phyloP scores from a whole-genome alignment of 2,888 invertebrate genomes.

The Biston stratarius region DNA sequence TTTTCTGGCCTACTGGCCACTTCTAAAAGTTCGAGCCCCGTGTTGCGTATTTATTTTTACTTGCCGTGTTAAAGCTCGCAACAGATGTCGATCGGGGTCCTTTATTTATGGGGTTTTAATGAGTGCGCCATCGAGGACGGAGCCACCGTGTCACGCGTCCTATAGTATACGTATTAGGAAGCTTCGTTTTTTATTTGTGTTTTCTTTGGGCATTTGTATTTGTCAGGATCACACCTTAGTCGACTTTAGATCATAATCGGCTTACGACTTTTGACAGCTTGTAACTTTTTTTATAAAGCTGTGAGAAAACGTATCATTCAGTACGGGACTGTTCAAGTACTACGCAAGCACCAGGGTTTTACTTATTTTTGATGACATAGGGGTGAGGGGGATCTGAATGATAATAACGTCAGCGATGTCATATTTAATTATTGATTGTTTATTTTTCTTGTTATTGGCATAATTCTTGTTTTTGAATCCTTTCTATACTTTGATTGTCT shows the following conservation, averaged over 20 bases:
- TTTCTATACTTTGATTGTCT: no score
- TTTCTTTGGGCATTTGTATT: constrained; percentile 17
- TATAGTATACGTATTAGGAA: constrained; percentile 39
- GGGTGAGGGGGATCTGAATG: no score
- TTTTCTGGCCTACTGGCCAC: constrained; percentile 2
- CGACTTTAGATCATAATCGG: constrained; percentile 13
- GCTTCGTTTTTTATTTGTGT: constrained; percentile 40
- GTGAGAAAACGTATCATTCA: neutral
- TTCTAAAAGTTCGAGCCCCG: constrained; percentile 21
- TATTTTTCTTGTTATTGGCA: no score
- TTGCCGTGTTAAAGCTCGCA: constrained; percentile 58
- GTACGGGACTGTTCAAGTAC: no score
- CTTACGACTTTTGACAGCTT: constrained; percentile 8
- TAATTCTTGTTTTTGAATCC: no score
- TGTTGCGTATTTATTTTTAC: constrained; percentile 58
- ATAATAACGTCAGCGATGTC: no score
- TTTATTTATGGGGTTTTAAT: constrained; percentile 84
- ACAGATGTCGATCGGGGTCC: constrained; percentile 71
- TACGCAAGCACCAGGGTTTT: no score
- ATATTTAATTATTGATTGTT: no score
- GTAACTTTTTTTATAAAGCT: neutral
- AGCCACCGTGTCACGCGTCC: constrained; percentile 56
- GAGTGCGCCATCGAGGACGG: constrained; percentile 52
- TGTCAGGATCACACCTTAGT: constrained; percentile 23
- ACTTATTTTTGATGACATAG: no score